Conservation (phyloP, 2,113 vertebrate species). For the Progne subis region DNA sequence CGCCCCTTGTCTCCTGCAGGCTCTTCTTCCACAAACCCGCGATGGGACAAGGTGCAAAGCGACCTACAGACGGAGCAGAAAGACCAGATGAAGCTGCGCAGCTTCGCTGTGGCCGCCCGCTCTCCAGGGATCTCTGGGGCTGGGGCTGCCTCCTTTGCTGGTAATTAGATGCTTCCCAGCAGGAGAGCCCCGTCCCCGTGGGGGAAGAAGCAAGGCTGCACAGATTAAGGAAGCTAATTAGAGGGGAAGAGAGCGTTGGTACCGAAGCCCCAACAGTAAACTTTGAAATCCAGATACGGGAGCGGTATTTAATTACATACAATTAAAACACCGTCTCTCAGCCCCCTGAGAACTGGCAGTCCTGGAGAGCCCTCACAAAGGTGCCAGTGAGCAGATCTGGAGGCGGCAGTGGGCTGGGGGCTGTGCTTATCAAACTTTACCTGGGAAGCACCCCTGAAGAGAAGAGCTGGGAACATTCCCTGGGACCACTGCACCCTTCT, state of each 20-base stretch:
- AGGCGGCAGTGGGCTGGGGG: neutral
- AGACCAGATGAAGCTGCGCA: neutral
- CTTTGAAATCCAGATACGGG: slow-evolving; percentile 51
- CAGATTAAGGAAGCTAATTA: slow-evolving; percentile 66
- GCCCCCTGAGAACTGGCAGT: neutral
- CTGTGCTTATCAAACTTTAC: neutral
- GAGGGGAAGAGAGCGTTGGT: neutral
- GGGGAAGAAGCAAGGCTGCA: slow-evolving; percentile 32
- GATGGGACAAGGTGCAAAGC: neutral
- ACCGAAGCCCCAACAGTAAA: slow-evolving; percentile 47
- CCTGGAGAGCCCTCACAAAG: neutral
- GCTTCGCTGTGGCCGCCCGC: neutral
- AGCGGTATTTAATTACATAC: slow-evolving; percentile 63
- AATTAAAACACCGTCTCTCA: slow-evolving; percentile 44
- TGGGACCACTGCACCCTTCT: neutral
- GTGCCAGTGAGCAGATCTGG: slow-evolving; percentile 6
- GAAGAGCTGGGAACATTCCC: neutral
- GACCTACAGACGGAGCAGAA: neutral
- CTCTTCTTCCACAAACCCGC: neutral
- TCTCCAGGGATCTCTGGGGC: neutral
- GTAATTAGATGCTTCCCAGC: slow-evolving; percentile 47
- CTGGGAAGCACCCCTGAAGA: neutral
- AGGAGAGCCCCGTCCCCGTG: neutral
- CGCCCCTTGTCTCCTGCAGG: neutral
- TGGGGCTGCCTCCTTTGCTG: slow-evolving; percentile 1